These are phyloP conservation scores for Porites rus DNA, from an alignment of 92 coral and sea anemone species.

Conservation along the genomic window DNA sequence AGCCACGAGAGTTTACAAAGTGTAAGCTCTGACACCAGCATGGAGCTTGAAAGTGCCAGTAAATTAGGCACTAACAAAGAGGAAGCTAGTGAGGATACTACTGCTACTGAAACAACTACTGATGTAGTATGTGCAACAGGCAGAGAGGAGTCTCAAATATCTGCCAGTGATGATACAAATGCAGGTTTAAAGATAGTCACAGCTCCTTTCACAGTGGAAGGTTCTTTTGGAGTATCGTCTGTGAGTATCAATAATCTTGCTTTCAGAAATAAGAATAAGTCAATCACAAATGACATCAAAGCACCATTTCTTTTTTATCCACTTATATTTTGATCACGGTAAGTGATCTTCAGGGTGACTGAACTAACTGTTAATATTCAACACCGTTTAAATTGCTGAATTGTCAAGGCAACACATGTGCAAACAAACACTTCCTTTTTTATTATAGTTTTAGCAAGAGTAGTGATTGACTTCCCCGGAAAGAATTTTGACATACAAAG, in stretches of 20 bases:
- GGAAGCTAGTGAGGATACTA: neutral
- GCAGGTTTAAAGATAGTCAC: slow-evolving; percentile 3
- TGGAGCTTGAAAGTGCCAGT: slow-evolving; percentile 34
- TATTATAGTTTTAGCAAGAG: no score
- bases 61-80: neutral
- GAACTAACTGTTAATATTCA: no score
- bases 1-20: slow-evolving; percentile 81
- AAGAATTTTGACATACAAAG: no score
- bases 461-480: no score
- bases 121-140: neutral
- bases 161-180: slow-evolving; percentile 1
- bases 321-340: no score
- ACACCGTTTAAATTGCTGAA: no score
- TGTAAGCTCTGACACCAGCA: slow-evolving; percentile 71
- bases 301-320: no score
- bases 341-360: no score
- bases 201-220: slow-evolving; percentile 36
- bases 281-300: no score
- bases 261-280: no score
- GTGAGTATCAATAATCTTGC: slow-evolving; percentile 7
- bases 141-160: slow-evolving; percentile 1
- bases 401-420: no score
- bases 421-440: no score
- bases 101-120: neutral
- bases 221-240: slow-evolving; percentile 32